Evolutionary conservation across 2,888 invertebrate genomes (phyloP).

Genomic region (Nasonovia ribisnigri): DNA sequence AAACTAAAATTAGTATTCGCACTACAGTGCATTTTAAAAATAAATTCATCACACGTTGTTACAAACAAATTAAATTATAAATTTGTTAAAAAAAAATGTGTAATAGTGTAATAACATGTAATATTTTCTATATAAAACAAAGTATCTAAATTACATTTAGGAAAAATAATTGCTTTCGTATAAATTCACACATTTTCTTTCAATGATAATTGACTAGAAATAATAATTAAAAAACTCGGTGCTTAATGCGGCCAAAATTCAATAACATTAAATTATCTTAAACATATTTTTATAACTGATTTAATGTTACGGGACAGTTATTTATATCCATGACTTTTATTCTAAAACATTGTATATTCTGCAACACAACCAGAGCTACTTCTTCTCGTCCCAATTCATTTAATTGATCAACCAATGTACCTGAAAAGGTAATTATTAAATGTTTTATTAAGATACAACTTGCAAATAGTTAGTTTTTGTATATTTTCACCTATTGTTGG

Average conservation of each 20-base stretch:
- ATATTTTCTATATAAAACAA: conserved; percentile 24
- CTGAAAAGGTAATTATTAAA: conserved; percentile 69
- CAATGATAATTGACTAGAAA: conserved; percentile 61
- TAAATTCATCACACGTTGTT: conserved; percentile 27
- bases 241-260: conserved; percentile 16
- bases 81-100: conserved; percentile 1
- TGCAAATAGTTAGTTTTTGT: background rate
- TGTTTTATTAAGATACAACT: background rate
- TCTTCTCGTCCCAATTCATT: conserved; percentile 76
- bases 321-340: conserved; percentile 61
- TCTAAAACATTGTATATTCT: conserved; percentile 73
- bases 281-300: conserved; percentile 36
- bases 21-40: conserved; percentile 28
- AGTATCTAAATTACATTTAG: conserved; percentile 15
- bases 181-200: conserved; percentile 18
- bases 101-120: background rate
- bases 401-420: conserved; percentile 74
- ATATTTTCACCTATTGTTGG: conserved; percentile 63
- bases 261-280: background rate
- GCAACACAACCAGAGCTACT: conserved; percentile 75
- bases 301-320: conserved; percentile 22
- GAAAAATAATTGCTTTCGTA: conserved; percentile 14
- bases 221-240: conserved; percentile 20
- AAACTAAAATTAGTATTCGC: conserved; percentile 33
- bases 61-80: background rate